Evolutionary conservation across 2,888 invertebrate genomes (phyloP).

Genomic region (Mesorhabditis belari): DNA sequence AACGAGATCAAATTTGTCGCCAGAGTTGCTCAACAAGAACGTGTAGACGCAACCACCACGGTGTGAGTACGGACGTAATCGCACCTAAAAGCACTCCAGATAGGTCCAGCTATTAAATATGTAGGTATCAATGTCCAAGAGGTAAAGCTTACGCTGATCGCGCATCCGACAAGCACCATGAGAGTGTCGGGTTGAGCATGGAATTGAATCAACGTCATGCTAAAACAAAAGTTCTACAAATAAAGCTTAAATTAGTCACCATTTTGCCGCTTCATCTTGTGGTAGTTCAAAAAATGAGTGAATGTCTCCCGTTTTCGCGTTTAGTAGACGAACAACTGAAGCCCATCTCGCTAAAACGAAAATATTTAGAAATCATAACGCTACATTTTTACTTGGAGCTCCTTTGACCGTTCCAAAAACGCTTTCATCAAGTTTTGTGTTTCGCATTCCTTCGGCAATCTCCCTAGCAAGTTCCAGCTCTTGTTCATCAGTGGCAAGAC

Average conservation of each 20-base stretch:
- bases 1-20: conserved; percentile 78
- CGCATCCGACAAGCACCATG: conserved; percentile 77
- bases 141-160: too few relatives aligned
- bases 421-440: conserved; percentile 81
- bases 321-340: conserved; percentile 73
- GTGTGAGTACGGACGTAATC: conserved; percentile 68
- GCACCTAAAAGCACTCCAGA: too few relatives aligned
- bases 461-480: conserved; percentile 88
- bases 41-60: conserved; percentile 51
- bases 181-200: conserved; percentile 63
- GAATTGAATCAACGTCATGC: conserved; percentile 71
- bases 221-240: conserved; percentile 20
- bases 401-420: conserved; percentile 93
- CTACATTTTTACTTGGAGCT: conserved; percentile 8
- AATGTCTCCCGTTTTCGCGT: conserved; percentile 75
- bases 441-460: conserved; percentile 92
- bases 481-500: conserved; percentile 82
- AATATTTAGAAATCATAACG: background rate
- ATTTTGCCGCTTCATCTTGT: conserved; percentile 92
- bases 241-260: conserved; percentile 55
- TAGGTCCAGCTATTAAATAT: too few relatives aligned
- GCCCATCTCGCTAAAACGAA: conserved; percentile 74
- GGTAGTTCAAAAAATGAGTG: conserved; percentile 73
- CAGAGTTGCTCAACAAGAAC: conserved; percentile 58
- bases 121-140: too few relatives aligned